Conservation (phyloP, 2,113 vertebrate species). For the Eulacestoma nigropectus region DNA sequence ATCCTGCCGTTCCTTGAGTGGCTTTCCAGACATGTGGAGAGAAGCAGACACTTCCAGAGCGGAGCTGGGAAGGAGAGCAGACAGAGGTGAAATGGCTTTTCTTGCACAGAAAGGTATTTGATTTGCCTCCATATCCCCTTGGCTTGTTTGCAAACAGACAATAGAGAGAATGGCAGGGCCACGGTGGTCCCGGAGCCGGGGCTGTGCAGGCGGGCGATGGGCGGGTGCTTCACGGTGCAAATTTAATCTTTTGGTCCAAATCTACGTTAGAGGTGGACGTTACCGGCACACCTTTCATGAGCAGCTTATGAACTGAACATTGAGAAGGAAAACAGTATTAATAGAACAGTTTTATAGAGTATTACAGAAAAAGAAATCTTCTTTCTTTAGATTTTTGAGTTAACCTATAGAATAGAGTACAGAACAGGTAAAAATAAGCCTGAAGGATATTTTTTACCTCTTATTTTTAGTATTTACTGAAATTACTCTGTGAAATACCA, state of each 20-base stretch:
- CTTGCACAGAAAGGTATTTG: conserved; percentile 42
- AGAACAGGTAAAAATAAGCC: background rate
- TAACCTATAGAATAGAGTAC: background rate
- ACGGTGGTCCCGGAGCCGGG: background rate
- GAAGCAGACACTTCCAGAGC: background rate
- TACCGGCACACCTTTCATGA: background rate
- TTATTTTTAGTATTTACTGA: background rate
- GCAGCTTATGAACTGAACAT: background rate
- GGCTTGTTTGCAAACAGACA: background rate
- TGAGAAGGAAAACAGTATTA: background rate
- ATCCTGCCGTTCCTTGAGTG: background rate
- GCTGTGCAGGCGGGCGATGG: background rate
- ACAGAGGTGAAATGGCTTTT: background rate
- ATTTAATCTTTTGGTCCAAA: background rate
- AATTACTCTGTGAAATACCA: background rate
- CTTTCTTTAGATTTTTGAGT: background rate
- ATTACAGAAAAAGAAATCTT: background rate
- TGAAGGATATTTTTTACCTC: background rate
- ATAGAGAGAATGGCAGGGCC: background rate
- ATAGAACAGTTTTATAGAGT: background rate
- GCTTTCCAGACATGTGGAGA: background rate
- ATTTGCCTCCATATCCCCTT: conserved; percentile 31
- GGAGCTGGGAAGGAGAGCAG: conserved; percentile 16
- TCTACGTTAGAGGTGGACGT: background rate
- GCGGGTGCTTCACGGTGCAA: background rate